These are phyloP conservation scores for Megalopta genalis DNA, from an alignment of 1,140 invertebrate genomes.

Conservation along the genomic window DNA sequence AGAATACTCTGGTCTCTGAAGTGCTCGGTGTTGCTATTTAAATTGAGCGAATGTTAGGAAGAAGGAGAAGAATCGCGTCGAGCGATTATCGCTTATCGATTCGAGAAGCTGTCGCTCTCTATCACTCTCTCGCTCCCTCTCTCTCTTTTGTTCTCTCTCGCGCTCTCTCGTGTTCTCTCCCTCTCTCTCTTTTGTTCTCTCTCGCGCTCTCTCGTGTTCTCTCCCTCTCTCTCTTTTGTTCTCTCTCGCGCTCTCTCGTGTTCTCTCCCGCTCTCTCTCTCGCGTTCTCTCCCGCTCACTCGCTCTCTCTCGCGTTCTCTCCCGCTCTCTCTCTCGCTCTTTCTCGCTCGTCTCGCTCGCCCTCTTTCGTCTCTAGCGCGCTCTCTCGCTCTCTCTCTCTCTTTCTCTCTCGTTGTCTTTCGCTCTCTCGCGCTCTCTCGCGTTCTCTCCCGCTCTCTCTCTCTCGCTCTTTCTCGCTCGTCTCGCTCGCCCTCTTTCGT, in stretches of 20 bases:
- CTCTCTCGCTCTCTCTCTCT: too few relatives aligned
- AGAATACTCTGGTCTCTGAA: not conserved
- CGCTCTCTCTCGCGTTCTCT: too few relatives aligned
- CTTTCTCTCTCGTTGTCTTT: not conserved
- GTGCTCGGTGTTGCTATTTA: not conserved
- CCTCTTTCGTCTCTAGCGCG: too few relatives aligned
- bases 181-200: too few relatives aligned
- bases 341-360: not conserved
- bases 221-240: too few relatives aligned
- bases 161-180: not conserved
- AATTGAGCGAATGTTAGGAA: not conserved
- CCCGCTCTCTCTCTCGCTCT: too few relatives aligned
- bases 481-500: not conserved
- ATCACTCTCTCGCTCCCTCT: too few relatives aligned
- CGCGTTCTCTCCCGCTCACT: too few relatives aligned
- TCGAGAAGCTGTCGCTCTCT: not conserved
- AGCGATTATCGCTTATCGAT: not conserved
- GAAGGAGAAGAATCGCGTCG: not conserved
- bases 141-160: not conserved
- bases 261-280: not conserved
- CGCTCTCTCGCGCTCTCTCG: not conserved
- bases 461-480: too few relatives aligned
- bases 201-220: too few relatives aligned
- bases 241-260: too few relatives aligned
- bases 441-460: too few relatives aligned